A percentile compares a stretch with the other conserved stretches of the same genome.
Conservation (phyloP, 2,888 invertebrate species). For the Polydrusus pterygomalis region DNA sequence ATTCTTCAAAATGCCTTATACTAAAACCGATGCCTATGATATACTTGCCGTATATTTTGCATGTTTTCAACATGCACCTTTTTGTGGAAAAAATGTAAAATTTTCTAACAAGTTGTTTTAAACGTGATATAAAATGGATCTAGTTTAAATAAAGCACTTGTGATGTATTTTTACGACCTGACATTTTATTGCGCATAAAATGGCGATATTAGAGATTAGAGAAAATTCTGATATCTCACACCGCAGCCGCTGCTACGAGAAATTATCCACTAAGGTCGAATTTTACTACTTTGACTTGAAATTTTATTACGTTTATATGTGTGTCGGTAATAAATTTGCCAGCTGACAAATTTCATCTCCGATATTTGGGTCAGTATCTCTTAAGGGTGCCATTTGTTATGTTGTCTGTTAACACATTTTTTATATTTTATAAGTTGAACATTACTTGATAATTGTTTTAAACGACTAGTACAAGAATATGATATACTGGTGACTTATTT, state of each 20-base stretch:
- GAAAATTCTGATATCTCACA: constrained; percentile 1
- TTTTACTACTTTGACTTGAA: background rate
- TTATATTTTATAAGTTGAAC: too few species aligned
- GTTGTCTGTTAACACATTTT: too few species aligned
- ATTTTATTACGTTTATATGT: background rate
- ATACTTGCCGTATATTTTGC: background rate
- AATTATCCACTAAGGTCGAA: constrained; percentile 2
- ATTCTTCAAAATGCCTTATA: too few species aligned
- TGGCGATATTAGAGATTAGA: background rate
- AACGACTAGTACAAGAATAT: too few species aligned
- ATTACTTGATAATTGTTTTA: too few species aligned
- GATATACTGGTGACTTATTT: too few species aligned
- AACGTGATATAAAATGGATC: background rate
- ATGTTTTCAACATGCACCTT: background rate
- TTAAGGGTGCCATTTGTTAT: too few species aligned
- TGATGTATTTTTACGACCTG: constrained; percentile 2
- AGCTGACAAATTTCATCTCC: background rate
- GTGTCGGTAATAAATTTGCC: background rate
- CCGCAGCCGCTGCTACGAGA: background rate
- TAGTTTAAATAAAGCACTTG: background rate
- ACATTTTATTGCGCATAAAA: constrained; percentile 5
- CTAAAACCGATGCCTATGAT: too few species aligned
- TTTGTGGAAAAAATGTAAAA: background rate
- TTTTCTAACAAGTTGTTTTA: background rate
- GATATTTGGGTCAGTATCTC: too few species aligned